Base-by-base conservation (phyloP, 2,888 invertebrate genomes). In the Labia minor region DNA sequence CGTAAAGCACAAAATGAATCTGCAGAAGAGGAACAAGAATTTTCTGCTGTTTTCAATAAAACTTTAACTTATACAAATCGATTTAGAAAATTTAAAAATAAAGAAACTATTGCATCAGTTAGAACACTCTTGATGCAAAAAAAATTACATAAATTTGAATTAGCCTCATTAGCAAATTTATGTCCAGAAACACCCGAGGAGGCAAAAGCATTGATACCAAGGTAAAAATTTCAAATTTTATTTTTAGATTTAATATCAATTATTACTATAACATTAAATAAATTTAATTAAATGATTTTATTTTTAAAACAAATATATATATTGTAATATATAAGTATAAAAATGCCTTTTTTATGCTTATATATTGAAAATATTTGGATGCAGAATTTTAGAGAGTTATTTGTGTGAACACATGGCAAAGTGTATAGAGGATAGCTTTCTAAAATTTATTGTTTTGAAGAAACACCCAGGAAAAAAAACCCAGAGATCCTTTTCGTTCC, bases 131-230 rank as follows among this genome's bases (percentile, higher is more conserved):
- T 78, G 65, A 66, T 19, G 82, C 91, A 93, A 75, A 97, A 97
- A n/a, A 96, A 95, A 75, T 80, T 96, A 14, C 99, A 99, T 79
- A 98, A 98, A 80, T 99, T 97, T 81, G 99, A 99, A 79, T 82
- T 99, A 68, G 98, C 98, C 0, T 94, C 96, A 14, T 82, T 99
- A 72, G 97, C 97, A 1, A 99, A 99, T 80, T 81, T 99, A n/a
- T 98, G 98, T 74, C 99, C 99, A 0, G 98, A 98, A 80, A 95
- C 92, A 61, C 91, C 97, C 0, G 98, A 99, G 76, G 99, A 99
- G 81, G 97, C 98, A 0, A 98, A 98, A 80, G 92, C 97, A 18
- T 81, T 98, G 11, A 95, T 99, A 75, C 98, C 97, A 68, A 96
- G 82, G 78, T 78, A 71, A 69, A 65, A 65, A 4, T 26, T 63